Evolutionary conservation across 2,888 invertebrate species (phyloP).

Genomic region (Prosopocoilus inquinatus): DNA sequence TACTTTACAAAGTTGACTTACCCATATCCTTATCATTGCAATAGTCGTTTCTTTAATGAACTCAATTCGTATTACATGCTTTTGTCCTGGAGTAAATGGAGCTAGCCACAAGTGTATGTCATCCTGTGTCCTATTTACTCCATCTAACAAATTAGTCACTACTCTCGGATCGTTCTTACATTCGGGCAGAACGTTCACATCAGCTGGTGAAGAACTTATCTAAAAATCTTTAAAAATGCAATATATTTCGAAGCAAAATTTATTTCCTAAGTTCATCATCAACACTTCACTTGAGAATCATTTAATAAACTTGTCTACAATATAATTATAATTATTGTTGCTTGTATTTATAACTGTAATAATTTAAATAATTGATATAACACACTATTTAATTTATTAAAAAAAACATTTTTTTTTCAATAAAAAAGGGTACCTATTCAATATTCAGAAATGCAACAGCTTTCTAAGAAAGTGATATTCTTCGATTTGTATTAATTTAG

Average conservation of each 20-base stretch:
- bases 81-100: conserved; percentile 60
- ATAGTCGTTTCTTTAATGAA: conserved; percentile 50
- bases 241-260: no score
- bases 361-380: no score
- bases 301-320: neutral
- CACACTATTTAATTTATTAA: neutral
- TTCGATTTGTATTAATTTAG: no score
- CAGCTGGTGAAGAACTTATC: conserved; percentile 58
- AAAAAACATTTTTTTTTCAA: neutral
- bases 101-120: conserved; percentile 77
- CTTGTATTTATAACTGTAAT: no score
- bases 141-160: conserved; percentile 66
- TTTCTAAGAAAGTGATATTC: neutral
- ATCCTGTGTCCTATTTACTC: conserved; percentile 71
- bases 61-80: conserved; percentile 61
- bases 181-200: conserved; percentile 66
- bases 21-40: conserved; percentile 46
- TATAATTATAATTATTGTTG: no score
- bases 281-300: neutral
- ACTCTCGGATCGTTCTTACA: conserved; percentile 63
- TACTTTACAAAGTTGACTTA: conserved; percentile 17
- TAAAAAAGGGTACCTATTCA: neutral
- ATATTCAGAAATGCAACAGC: neutral
- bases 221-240: conserved; percentile 30
- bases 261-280: neutral